Conservation (phyloP, 2,888 invertebrate genomes). For the Synanthedon formicaeformis region DNA sequence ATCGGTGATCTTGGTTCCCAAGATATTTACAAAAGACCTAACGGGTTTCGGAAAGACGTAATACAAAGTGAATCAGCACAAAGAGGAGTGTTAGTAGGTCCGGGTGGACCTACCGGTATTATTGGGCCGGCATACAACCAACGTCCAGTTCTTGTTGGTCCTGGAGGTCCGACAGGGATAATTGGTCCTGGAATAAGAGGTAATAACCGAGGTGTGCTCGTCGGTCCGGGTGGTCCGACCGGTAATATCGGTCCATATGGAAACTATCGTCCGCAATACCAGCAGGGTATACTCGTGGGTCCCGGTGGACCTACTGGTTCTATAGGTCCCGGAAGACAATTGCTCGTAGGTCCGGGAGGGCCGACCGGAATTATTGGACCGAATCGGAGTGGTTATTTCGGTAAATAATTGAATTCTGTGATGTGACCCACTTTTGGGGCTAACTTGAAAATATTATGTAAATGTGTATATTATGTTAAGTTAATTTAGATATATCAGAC, state of each 20-base stretch:
- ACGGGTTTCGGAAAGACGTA: constrained; percentile 5
- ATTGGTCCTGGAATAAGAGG: constrained; percentile 29
- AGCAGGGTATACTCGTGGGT: constrained; percentile 28
- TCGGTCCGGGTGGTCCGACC: constrained; percentile 47
- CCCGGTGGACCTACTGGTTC: constrained; percentile 48
- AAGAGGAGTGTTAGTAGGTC: constrained; percentile 40
- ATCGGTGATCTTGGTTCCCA: constrained; percentile 43
- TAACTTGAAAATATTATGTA: no score
- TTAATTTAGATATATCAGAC: no score
- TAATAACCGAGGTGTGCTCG: constrained; percentile 26
- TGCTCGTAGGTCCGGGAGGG: constrained; percentile 66
- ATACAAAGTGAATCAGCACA: constrained; percentile 14
- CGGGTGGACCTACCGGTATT: constrained; percentile 61
- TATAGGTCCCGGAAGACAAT: constrained; percentile 23
- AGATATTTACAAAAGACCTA: constrained; percentile 12
- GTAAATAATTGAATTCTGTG: constrained; percentile 30
- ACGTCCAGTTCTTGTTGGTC: constrained; percentile 30
- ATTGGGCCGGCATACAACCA: constrained; percentile 24
- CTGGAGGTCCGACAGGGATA: constrained; percentile 57
- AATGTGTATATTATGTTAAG: no score
- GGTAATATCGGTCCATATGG: constrained; percentile 8
- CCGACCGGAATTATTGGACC: constrained; percentile 47
- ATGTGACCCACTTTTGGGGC: not conserved
- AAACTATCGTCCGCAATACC: constrained; percentile 1
- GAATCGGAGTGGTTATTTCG: constrained; percentile 35